A percentile compares a stretch with the other conserved stretches of the same genome.
These are phyloP conservation scores for Denticeps clupeoides DNA, from an alignment of 2,797 vertebrate genomes.

Conservation along the genomic window DNA sequence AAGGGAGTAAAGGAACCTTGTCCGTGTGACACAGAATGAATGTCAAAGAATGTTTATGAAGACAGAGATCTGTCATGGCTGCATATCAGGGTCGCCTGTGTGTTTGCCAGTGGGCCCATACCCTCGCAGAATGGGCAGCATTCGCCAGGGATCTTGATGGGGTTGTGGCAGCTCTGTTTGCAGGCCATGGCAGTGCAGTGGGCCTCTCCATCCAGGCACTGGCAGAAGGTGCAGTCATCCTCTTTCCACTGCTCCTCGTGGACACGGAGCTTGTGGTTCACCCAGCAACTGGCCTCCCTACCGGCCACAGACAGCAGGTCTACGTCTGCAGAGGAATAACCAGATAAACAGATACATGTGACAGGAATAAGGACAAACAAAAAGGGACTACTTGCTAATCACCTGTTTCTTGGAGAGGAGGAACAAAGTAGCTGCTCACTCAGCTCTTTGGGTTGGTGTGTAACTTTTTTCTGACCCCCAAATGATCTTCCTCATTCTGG, in stretches of 20 bases:
- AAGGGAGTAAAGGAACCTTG: neutral
- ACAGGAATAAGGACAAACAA: no score
- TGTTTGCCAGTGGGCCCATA: conserved; percentile 19
- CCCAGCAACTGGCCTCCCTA: conserved; percentile 64
- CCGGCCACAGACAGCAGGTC: conserved; percentile 59
- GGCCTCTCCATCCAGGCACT: conserved; percentile 64
- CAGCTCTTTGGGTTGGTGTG: no score
- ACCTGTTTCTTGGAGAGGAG: no score
- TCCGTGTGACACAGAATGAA: neutral
- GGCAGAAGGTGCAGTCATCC: conserved; percentile 74
- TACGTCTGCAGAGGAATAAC: conserved; percentile 43
- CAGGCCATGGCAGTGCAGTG: conserved; percentile 75
- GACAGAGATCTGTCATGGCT: neutral
- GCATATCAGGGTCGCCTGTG: neutral
- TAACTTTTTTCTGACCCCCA: no score
- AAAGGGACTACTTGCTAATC: no score
- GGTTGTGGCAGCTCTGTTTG: conserved; percentile 70
- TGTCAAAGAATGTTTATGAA: conserved; percentile 3
- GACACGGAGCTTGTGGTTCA: conserved; percentile 55
- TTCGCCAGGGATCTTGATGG: conserved; percentile 67
- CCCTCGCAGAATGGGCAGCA: conserved; percentile 74
- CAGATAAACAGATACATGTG: neutral
- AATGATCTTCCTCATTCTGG: no score
- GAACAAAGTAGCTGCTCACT: no score
- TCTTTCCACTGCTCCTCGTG: conserved; percentile 73